Evolutionary conservation across 2,797 vertebrate genomes (phyloP).

Genomic region (Hoplostethus atlanticus): DNA sequence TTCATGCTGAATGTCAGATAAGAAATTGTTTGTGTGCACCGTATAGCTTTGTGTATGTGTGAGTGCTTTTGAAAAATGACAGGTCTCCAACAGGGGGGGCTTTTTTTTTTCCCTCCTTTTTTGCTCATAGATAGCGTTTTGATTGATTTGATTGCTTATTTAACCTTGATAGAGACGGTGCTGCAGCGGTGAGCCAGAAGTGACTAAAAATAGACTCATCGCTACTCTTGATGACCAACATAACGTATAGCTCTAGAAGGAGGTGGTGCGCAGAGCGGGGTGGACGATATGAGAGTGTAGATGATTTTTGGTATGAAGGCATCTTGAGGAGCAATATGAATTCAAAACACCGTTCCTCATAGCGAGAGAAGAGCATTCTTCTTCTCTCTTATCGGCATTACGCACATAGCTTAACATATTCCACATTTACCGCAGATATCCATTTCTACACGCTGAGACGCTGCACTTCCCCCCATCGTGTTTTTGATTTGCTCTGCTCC

Average conservation of each 20-base stretch:
- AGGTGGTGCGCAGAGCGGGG: conserved; percentile 6
- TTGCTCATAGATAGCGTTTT: conserved; percentile 65
- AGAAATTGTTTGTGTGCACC: conserved; percentile 75
- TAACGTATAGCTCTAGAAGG: conserved; percentile 35
- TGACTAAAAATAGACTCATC: conserved; percentile 53
- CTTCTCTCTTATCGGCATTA: conserved; percentile 30
- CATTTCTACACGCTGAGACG: conserved; percentile 22
- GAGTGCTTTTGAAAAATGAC: conserved; percentile 70
- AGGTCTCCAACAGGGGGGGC: conserved; percentile 52
- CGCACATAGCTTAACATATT: conserved; percentile 33
- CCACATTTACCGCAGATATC: conserved; percentile 4
- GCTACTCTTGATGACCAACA: conserved; percentile 32
- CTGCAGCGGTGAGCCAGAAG: conserved; percentile 21
- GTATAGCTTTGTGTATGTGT: conserved; percentile 55
- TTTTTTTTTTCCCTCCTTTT: conserved; percentile 30
- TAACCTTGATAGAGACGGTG: conserved; percentile 78
- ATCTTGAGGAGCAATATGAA: conserved; percentile 27
- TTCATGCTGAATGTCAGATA: conserved; percentile 79
- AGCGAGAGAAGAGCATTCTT: conserved; percentile 6
- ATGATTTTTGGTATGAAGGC: conserved; percentile 24
- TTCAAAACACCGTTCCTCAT: conserved; percentile 34
- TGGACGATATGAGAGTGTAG: conserved; percentile 13
- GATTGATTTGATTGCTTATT: conserved; percentile 83
- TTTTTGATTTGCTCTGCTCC: conserved; percentile 51
- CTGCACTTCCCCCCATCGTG: conserved; percentile 20